Conservation (phyloP, 2,888 invertebrate genomes). For the Ichneumoninae sp. region DNA sequence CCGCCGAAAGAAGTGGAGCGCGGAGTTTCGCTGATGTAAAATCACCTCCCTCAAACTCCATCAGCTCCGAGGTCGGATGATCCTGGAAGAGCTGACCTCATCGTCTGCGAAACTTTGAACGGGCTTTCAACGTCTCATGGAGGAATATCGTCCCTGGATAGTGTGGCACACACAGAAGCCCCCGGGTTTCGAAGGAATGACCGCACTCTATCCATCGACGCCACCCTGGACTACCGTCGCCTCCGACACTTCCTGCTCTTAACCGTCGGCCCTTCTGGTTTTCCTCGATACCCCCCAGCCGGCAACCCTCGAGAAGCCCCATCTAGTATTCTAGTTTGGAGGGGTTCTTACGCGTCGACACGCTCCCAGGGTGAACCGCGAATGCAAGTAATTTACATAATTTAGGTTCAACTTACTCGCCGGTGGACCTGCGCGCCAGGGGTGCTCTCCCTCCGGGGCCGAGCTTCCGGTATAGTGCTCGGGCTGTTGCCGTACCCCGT, state of each 20-base stretch:
- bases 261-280: slow-evolving; percentile 45
- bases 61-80: slow-evolving; percentile 48
- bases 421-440: slow-evolving; percentile 22
- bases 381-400: slow-evolving; percentile 76
- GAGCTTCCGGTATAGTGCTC: slow-evolving; percentile 23
- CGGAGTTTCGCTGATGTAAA: slow-evolving; percentile 25
- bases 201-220: slow-evolving; percentile 53
- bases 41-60: background rate
- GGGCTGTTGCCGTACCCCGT: slow-evolving; percentile 46
- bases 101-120: slow-evolving; percentile 63
- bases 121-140: slow-evolving; percentile 62
- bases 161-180: slow-evolving; percentile 44
- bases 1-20: slow-evolving; percentile 8
- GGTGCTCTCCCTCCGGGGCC: slow-evolving; percentile 13
- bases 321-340: slow-evolving; percentile 56
- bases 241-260: slow-evolving; percentile 21
- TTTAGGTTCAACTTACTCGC: slow-evolving; percentile 75
- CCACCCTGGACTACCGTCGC: slow-evolving; percentile 20
- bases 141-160: slow-evolving; percentile 49
- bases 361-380: slow-evolving; percentile 61
- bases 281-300: slow-evolving; percentile 17
- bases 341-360: slow-evolving; percentile 65
- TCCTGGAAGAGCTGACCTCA: slow-evolving; percentile 62
- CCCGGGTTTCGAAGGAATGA: slow-evolving; percentile 50
- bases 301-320: background rate